These are phyloP conservation scores for Diadegma fenestrale DNA, from an alignment of 2,888 invertebrate genomes.

Conservation along the genomic window DNA sequence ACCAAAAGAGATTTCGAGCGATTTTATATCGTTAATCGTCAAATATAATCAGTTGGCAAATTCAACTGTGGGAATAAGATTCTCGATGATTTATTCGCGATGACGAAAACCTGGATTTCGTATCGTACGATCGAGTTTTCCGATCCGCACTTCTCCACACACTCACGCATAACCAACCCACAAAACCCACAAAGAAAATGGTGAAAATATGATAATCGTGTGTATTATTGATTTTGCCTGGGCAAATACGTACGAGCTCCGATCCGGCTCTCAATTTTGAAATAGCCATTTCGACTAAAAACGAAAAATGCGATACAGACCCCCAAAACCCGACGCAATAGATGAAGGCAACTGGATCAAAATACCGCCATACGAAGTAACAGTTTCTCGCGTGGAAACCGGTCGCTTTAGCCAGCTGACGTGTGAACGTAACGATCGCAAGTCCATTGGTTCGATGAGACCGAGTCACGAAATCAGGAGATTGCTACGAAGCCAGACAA, in stretches of 20 bases:
- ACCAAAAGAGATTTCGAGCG: background rate
- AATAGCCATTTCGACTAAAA: constrained; percentile 88
- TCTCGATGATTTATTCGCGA: constrained; percentile 63
- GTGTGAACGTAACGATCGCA: constrained; percentile 35
- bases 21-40: background rate
- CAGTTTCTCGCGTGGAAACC: constrained; percentile 84
- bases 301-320: constrained; percentile 85
- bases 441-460: constrained; percentile 35
- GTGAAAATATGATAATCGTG: background rate
- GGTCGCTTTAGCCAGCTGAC: constrained; percentile 80
- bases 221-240: constrained; percentile 76
- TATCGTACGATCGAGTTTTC: constrained; percentile 46
- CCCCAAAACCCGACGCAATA: constrained; percentile 92
- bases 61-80: background rate
- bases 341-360: constrained; percentile 87
- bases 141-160: background rate
- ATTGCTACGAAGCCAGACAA: constrained; percentile 1
- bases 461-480: constrained; percentile 35
- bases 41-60: background rate
- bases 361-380: constrained; percentile 84
- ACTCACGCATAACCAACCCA: constrained; percentile 31
- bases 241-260: constrained; percentile 84
- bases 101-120: constrained; percentile 64
- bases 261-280: constrained; percentile 89
- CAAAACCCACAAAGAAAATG: constrained; percentile 26